Base-by-base conservation (phyloP, 2,888 invertebrate species). In the Microplitis manilae region DNA sequence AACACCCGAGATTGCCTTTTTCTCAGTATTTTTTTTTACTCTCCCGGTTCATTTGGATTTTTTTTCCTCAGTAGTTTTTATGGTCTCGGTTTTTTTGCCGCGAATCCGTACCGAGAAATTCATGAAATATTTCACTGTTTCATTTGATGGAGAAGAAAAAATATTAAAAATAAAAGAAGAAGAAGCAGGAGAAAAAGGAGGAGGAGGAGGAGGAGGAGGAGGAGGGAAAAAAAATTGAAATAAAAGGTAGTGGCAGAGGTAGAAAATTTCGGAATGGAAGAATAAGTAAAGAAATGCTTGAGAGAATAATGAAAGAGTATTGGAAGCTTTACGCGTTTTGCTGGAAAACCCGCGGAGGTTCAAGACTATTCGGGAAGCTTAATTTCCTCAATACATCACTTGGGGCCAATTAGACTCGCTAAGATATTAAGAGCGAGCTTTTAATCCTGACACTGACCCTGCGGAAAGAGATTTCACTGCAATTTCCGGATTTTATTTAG, bases 371-470 rank as follows among this genome's bases (percentile, higher is more conserved):
- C 79, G 76, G 65, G 77, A 82, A 85, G 82, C 86, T 86, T 85
- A 85, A 85, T 86, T 87, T 85, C 86, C 85, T 85, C 86, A 84
- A 86, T 85, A 84, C 80, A 85, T 86, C 86, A 84, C 81, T 77
- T 79, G 77, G 79, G 82, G 85, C 81, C 87, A 88, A 88, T 88
- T 88, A 88, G 86, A 85, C 83, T 82, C 82, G 81, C 82, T 50
- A 77, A 81, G 83, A 85, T 86, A 85, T 83, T 83, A 79, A 80
- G 77, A 78, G 73, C 50, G 78, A 30, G 81, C 81, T 81, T 77
- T 73, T 65, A 79, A 77, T 82, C 82, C 77, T 83, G 85, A 85
- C 83, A 83, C 80, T 83, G 86, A 86, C 84, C 86, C 83, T 82
- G 80, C 62, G 30, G 30, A 30, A 30, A 17, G n/a, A 17, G 71